A percentile compares a stretch with the other conserved stretches of the same genome.
Evolutionary conservation across 2,797 vertebrate species (phyloP).

Genomic region (Tokudaia muenninki): DNA sequence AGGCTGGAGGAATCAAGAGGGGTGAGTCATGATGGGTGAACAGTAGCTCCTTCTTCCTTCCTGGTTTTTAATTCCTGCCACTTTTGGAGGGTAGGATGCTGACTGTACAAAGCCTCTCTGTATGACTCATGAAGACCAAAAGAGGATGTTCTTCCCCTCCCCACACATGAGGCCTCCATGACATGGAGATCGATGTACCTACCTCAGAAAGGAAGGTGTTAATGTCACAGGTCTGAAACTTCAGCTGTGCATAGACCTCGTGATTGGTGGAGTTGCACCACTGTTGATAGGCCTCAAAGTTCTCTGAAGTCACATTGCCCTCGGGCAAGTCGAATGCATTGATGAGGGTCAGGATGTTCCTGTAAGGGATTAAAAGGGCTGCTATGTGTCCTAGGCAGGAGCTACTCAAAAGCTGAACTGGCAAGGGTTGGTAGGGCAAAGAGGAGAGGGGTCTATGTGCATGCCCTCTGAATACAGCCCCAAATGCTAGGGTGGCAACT

Average conservation of each 20-base stretch:
- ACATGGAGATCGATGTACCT: slow-evolving; percentile 13
- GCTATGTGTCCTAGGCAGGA: background rate
- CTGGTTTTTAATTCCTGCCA: background rate
- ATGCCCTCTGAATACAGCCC: background rate
- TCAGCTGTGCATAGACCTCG: slow-evolving; percentile 80
- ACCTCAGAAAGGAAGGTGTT: slow-evolving; percentile 92
- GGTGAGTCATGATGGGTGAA: background rate
- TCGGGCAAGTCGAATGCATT: slow-evolving; percentile 94
- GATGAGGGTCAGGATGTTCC: slow-evolving; percentile 93
- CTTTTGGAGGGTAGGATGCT: background rate
- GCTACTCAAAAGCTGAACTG: background rate
- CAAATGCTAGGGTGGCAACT: slow-evolving; percentile 54
- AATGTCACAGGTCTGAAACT: slow-evolving; percentile 91
- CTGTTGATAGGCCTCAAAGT: slow-evolving; percentile 88
- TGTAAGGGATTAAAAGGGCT: slow-evolving; percentile 75
- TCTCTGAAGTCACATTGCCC: slow-evolving; percentile 89
- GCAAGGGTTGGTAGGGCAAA: background rate
- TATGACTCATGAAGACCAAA: background rate
- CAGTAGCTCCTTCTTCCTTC: background rate
- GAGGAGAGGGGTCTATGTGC: background rate
- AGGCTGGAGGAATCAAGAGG: too few species aligned
- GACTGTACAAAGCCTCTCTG: background rate
- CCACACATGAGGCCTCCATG: accelerated
- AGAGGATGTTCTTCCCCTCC: too few species aligned
- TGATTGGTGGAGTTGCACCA: slow-evolving; percentile 87